Evolutionary conservation across 2,888 invertebrate genomes (phyloP).

Genomic region (Trachelus troglodyta): DNA sequence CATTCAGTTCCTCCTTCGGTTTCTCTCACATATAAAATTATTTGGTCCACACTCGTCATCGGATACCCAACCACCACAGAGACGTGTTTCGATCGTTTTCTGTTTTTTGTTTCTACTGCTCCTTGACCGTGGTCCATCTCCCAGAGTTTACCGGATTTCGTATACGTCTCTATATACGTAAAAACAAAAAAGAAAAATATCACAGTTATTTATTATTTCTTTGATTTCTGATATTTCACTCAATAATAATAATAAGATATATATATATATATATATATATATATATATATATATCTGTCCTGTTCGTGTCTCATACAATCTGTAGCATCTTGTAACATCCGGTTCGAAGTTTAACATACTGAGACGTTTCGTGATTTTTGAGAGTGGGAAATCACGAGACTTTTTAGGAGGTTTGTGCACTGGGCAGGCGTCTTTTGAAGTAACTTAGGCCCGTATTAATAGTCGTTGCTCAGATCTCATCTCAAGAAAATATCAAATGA

Average conservation of each 20-base stretch:
- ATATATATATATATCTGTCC: not conserved
- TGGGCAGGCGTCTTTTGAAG: too few relatives aligned
- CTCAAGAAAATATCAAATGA: too few relatives aligned
- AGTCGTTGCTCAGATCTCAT: too few relatives aligned
- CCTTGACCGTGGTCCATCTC: not conserved
- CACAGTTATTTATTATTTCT: not conserved
- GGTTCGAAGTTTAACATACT: not conserved
- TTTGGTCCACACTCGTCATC: conserved; percentile 9
- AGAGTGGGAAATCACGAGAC: too few relatives aligned
- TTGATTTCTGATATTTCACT: not conserved
- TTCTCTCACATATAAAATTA: not conserved
- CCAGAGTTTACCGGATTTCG: not conserved
- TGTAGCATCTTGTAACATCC: not conserved
- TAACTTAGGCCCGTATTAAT: too few relatives aligned
- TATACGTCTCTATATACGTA: not conserved
- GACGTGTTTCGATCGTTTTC: not conserved
- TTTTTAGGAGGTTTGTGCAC: too few relatives aligned
- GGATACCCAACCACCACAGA: not conserved
- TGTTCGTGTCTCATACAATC: conserved; percentile 6
- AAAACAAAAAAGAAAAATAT: not conserved
- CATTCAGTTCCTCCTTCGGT: not conserved
- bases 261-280: not conserved
- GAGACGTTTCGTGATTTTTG: too few relatives aligned
- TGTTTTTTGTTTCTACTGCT: not conserved
- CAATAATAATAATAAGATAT: not conserved